A percentile compares a stretch with the other conserved stretches of the same genome.
These are phyloP conservation scores for Caenorhabditis sinica DNA, from an alignment of 2,888 invertebrate species.

Conservation along the genomic window DNA sequence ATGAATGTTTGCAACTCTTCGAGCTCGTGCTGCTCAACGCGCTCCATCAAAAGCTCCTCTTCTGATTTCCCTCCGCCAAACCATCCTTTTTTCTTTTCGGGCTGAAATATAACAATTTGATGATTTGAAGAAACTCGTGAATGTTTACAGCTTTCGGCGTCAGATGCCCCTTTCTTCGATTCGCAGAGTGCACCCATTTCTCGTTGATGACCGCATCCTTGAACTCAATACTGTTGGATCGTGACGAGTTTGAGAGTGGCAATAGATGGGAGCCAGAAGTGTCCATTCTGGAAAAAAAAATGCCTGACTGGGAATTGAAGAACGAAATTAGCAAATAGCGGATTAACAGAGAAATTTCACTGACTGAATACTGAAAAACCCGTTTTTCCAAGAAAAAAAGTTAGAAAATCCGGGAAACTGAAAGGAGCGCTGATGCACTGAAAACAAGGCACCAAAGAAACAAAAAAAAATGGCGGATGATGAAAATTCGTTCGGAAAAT, in stretches of 20 bases:
- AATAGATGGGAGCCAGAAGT: conserved; percentile 34
- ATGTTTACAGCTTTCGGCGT: conserved; percentile 39
- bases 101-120: conserved; percentile 14
- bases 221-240: conserved; percentile 63
- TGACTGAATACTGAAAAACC: background rate
- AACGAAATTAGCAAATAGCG: background rate
- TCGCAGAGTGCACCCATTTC: conserved; percentile 57
- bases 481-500: background rate
- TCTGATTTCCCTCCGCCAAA: conserved; percentile 55
- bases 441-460: conserved; percentile 20
- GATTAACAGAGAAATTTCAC: background rate
- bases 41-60: conserved; percentile 61
- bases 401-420: too few relatives aligned
- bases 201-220: conserved; percentile 67
- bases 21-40: conserved; percentile 71
- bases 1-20: conserved; percentile 77
- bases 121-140: background rate
- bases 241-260: conserved; percentile 37
- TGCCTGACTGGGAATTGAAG: background rate
- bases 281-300: conserved; percentile 31
- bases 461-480: background rate
- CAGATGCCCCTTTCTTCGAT: conserved; percentile 62
- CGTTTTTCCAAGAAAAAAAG: background rate
- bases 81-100: conserved; percentile 58
- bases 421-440: background rate